These are phyloP conservation scores for Phaonia tiefii DNA, from an alignment of 2,888 invertebrate genomes.

Conservation along the genomic window DNA sequence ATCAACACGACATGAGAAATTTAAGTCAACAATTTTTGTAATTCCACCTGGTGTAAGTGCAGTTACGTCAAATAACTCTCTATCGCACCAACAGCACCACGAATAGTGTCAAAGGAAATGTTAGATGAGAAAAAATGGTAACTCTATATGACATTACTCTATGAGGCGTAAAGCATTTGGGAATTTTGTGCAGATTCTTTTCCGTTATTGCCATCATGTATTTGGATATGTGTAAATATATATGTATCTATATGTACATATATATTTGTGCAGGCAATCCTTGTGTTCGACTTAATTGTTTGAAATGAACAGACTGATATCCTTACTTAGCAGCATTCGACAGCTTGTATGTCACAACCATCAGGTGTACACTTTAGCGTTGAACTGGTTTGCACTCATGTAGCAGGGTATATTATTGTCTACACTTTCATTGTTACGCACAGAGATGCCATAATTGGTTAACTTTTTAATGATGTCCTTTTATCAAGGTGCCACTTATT, in stretches of 20 bases:
- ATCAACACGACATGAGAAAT: too few relatives aligned
- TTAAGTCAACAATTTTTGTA: too few relatives aligned
- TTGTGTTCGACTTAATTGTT: neutral
- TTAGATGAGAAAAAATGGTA: too few relatives aligned
- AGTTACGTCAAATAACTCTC: too few relatives aligned
- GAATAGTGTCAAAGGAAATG: too few relatives aligned
- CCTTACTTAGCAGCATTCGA: conserved; percentile 9
- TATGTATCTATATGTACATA: too few relatives aligned
- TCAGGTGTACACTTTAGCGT: conserved; percentile 31
- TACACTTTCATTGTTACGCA: conserved; percentile 39
- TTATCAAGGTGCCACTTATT: neutral
- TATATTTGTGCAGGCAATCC: neutral
- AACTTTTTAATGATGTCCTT: neutral
- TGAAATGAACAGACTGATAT: neutral
- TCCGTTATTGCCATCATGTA: neutral
- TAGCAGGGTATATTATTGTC: conserved; percentile 32
- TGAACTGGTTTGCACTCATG: conserved; percentile 9
- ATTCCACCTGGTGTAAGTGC: too few relatives aligned
- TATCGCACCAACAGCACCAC: too few relatives aligned
- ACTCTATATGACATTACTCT: too few relatives aligned
- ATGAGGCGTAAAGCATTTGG: conserved; percentile 16
- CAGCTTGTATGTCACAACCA: conserved; percentile 13
- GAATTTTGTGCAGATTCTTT: conserved; percentile 12
- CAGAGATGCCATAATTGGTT: conserved; percentile 26
- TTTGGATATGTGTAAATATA: neutral